A percentile compares a stretch with the other conserved stretches of the same genome.
These are phyloP conservation scores for Conus ventricosus DNA, from an alignment of 1,140 invertebrate species.

Conservation along the genomic window DNA sequence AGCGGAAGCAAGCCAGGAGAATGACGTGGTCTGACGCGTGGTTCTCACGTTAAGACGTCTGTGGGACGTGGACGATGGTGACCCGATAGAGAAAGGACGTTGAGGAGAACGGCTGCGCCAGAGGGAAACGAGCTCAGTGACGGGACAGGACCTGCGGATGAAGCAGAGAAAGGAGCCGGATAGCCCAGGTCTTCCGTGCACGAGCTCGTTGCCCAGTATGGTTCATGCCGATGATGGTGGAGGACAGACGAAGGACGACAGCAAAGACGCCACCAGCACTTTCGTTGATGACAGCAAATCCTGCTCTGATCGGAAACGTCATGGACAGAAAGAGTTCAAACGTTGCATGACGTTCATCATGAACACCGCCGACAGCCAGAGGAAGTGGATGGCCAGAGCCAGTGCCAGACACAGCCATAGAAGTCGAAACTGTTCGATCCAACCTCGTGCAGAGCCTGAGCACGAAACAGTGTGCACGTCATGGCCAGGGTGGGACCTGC, in stretches of 20 bases:
- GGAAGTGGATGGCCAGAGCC: slow-evolving; percentile 14
- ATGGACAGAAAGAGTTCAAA: slow-evolving; percentile 22
- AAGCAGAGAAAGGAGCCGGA: background rate
- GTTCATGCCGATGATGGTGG: slow-evolving; percentile 16
- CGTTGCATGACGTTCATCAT: slow-evolving; percentile 20
- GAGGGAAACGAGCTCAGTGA: slow-evolving; percentile 16
- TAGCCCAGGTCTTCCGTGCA: slow-evolving; percentile 14
- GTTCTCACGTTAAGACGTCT: background rate
- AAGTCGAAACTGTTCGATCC: slow-evolving; percentile 18
- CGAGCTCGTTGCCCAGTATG: background rate
- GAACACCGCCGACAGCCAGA: slow-evolving; percentile 26
- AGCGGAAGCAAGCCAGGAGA: slow-evolving; percentile 24
- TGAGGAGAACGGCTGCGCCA: background rate
- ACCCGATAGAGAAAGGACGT: background rate
- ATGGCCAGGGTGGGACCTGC: slow-evolving; percentile 17
- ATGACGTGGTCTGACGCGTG: background rate
- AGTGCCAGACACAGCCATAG: slow-evolving; percentile 1
- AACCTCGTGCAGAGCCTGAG: slow-evolving; percentile 27
- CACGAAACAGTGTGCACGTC: background rate
- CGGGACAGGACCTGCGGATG: slow-evolving; percentile 11
- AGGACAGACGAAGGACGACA: background rate
- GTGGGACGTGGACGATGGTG: slow-evolving; percentile 21
- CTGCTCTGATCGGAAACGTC: slow-evolving; percentile 19
- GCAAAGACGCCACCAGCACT: background rate
- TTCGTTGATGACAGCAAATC: background rate